Conservation (phyloP, 1,140 invertebrate species). For the Rhyacophila brunnea region DNA sequence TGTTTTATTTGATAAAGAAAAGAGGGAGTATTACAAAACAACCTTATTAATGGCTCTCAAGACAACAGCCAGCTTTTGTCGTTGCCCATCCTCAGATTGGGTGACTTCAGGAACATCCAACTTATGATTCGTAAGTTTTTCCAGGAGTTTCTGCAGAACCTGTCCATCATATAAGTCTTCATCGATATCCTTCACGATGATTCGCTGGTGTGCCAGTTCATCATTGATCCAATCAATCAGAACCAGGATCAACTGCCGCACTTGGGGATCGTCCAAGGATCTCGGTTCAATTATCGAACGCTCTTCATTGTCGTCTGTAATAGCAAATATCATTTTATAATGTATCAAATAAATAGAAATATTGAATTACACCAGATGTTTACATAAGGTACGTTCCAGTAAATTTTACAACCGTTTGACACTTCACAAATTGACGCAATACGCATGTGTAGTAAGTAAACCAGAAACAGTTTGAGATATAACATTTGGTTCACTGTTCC, state of each 20-base stretch:
- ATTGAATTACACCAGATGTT: too few species aligned
- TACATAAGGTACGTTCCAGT: too few species aligned
- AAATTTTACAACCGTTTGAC: too few species aligned
- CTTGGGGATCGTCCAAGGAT: slow-evolving; percentile 82
- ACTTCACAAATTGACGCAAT: too few species aligned
- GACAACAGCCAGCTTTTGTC: slow-evolving; percentile 90
- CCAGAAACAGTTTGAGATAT: too few species aligned
- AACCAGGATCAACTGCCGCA: slow-evolving; percentile 83
- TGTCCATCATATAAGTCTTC: slow-evolving; percentile 99
- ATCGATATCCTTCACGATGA: slow-evolving; percentile 95
- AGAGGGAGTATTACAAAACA: slow-evolving; percentile 30
- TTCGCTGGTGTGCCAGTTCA: slow-evolving; percentile 92
- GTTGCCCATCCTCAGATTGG: slow-evolving; percentile 96
- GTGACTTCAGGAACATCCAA: slow-evolving; percentile 98
- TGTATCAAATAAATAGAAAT: too few species aligned
- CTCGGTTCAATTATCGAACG: slow-evolving; percentile 91
- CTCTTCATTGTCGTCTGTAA: slow-evolving; percentile 94
- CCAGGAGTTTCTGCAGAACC: slow-evolving; percentile 93
- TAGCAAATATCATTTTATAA: too few species aligned
- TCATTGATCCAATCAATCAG: slow-evolving; percentile 99
- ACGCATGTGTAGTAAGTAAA: too few species aligned
- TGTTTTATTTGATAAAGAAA: too few species aligned
- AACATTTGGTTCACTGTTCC: too few species aligned
- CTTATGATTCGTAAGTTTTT: slow-evolving; percentile 87
- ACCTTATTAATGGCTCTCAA: slow-evolving; percentile 82